Base-by-base conservation (phyloP, 2,888 invertebrate genomes). In the Cantharis rustica region DNA sequence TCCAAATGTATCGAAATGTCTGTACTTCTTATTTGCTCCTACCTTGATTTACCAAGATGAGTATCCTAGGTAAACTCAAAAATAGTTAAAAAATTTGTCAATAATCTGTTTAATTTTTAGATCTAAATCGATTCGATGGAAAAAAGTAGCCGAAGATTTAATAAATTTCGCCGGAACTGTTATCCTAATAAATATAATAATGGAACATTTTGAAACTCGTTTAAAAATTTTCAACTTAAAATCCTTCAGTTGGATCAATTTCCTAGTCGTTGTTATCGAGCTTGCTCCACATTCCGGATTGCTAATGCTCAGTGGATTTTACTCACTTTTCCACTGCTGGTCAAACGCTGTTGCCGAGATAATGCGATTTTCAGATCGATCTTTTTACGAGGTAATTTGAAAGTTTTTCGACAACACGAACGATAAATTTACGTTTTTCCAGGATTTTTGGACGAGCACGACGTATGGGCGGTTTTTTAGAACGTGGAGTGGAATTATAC, bases 391-490 rank as follows among this genome's bases (percentile, higher is more conserved):
- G 31, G 68, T 68, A 68, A 63, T 5, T 17, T 13, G 16, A 16
- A 62, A 62, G 1, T 62, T 62, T 63, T 23, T 23, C 13, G 2
- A 9, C 1, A n/a, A n/a, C n/a, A 7, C n/a, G 2, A 47, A 9
- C 4, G 47, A 1, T 47, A 0, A n/a, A 7, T n/a, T 47, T n/a
- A 7, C 7, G 11, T 10, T 10, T 11, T 85, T 85, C 17, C 85
- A 97, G 93, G 96, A 96, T 84, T 98, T 98, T 98, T 98, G 98
- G 98, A 97, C 95, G 72, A 92, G 94, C 2, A 93, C 93, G 0
- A 93, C 93, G n/a, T 97, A 93, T 88, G 92, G 93, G 0, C 90
- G 90, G 10, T 98, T 93, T 87, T 98, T 96, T 87, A 92, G 97
- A 13, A 94, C 95, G 5, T 98, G 98, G 98, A 99, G 98, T 87